Evolutionary conservation across 1,140 invertebrate species (phyloP).

Genomic region (Caenorhabditis inopinata): DNA sequence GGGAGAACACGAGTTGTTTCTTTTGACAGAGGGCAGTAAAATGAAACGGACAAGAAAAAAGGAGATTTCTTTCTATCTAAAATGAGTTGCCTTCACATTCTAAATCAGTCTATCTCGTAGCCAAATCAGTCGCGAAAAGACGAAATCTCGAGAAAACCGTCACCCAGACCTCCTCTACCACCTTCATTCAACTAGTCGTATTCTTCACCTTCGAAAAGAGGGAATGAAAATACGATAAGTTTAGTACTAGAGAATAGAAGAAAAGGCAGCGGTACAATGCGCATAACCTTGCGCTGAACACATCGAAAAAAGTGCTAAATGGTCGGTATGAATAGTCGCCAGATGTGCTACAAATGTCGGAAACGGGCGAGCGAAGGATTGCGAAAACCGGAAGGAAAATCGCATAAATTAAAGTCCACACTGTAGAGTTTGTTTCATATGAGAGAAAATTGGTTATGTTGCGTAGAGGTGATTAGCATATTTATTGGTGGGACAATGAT

Average conservation of each 20-base stretch:
- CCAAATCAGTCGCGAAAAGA: not conserved
- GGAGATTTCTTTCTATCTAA: not conserved
- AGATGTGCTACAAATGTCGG: slow-evolving; percentile 32
- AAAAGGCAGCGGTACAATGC: not conserved
- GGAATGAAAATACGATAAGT: slow-evolving; percentile 23
- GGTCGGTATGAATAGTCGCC: slow-evolving; percentile 26
- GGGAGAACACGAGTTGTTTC: not conserved
- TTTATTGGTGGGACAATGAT: no score
- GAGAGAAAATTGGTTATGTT: not conserved
- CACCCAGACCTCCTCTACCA: not conserved
- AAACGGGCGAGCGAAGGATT: slow-evolving; percentile 6
- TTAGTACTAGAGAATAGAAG: not conserved
- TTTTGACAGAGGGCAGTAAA: not conserved
- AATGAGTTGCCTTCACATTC: slow-evolving; percentile 20
- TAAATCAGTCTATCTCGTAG: slow-evolving; percentile 4
- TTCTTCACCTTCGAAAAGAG: slow-evolving; percentile 15
- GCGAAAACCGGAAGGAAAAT: slow-evolving; percentile 13
- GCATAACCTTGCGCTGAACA: slow-evolving; percentile 23
- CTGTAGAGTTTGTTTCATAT: not conserved
- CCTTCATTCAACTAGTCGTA: slow-evolving; percentile 13
- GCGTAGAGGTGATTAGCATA: not conserved
- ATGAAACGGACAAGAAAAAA: slow-evolving; percentile 26
- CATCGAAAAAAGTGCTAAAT: slow-evolving; percentile 22
- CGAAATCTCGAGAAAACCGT: slow-evolving; percentile 18
- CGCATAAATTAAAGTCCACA: slow-evolving; percentile 14